Conservation (phyloP, 2,113 vertebrate genomes). For the Anseranas semipalmata region DNA sequence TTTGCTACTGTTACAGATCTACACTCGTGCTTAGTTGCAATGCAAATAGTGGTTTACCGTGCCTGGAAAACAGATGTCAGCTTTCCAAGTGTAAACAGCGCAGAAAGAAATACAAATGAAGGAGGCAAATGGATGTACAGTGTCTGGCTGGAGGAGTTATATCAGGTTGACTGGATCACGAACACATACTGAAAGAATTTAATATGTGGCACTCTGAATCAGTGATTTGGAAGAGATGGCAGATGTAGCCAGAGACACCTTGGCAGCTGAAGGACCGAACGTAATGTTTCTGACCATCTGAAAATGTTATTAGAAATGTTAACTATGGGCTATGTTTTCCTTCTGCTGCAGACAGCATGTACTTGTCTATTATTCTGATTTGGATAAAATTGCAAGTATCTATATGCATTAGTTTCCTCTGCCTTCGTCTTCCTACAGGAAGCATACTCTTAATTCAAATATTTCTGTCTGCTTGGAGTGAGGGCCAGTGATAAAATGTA, state of each 20-base stretch:
- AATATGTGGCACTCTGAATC: background rate
- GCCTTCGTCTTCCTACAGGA: background rate
- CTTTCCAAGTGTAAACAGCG: background rate
- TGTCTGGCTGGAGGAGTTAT: slow-evolving; percentile 9
- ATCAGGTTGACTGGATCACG: background rate
- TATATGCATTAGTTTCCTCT: background rate
- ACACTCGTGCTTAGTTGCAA: background rate
- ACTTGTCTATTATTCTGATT: background rate
- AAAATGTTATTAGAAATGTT: background rate
- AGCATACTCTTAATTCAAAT: background rate
- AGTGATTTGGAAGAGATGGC: slow-evolving; percentile 27
- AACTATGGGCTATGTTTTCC: background rate
- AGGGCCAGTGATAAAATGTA: background rate
- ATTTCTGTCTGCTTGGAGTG: background rate
- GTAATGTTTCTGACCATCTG: slow-evolving; percentile 7
- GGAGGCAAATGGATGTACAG: background rate
- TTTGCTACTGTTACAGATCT: background rate
- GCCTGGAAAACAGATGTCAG: background rate
- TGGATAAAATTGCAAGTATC: background rate
- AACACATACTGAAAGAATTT: background rate
- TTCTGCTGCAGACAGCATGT: background rate
- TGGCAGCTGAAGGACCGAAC: background rate
- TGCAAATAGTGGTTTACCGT: background rate
- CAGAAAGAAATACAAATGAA: background rate
- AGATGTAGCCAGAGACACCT: slow-evolving; percentile 41